Conservation (phyloP, 2,888 invertebrate species). For the Cenopis cana region DNA sequence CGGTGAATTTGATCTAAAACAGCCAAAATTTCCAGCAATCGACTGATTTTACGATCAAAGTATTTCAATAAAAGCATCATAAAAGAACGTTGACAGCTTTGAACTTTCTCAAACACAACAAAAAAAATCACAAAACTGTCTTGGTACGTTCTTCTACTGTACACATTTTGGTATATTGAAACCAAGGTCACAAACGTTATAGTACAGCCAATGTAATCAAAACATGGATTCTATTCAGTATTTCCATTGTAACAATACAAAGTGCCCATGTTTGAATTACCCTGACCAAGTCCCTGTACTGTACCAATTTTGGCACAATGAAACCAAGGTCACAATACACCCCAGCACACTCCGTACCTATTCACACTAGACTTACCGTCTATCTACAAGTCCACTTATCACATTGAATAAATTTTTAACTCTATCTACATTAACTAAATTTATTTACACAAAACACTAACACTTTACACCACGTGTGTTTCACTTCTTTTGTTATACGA, state of each 20-base stretch:
- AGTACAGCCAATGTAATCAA: conserved; percentile 1
- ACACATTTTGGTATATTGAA: not conserved
- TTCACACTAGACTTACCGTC: conserved; percentile 9
- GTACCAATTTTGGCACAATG: conserved; percentile 7
- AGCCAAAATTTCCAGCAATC: conserved; percentile 1
- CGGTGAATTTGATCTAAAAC: conserved; percentile 18
- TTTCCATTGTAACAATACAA: not conserved
- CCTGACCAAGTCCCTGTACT: not conserved
- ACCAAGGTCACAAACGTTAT: not conserved
- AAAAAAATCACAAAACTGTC: not conserved
- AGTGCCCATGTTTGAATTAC: not conserved
- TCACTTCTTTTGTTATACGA: conserved; percentile 77
- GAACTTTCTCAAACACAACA: not conserved
- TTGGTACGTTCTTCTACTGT: not conserved
- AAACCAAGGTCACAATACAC: not conserved
- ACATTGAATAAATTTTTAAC: conserved; percentile 75
- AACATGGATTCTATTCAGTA: not conserved
- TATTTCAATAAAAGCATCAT: not conserved
- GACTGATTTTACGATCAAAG: not conserved
- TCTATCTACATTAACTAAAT: conserved; percentile 78
- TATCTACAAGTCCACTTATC: conserved; percentile 61
- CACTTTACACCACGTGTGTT: conserved; percentile 72
- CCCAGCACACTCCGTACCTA: not conserved
- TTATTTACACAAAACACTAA: conserved; percentile 67
- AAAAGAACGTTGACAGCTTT: not conserved